Conservation (phyloP, 2,113 vertebrate species). For the Aleadryas rufinucha region DNA sequence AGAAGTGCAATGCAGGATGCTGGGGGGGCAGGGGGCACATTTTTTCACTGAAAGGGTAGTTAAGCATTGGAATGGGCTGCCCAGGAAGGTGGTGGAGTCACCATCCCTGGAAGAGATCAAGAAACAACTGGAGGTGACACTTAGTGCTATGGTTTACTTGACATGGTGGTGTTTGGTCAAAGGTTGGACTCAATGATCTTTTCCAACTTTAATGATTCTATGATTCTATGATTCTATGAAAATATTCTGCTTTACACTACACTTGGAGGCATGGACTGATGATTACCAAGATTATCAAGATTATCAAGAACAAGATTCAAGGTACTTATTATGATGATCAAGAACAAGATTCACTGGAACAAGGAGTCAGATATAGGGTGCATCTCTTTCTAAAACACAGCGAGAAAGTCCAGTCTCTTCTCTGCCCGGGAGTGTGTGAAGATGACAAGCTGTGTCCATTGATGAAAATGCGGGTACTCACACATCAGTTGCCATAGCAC, state of each 20-base stretch:
- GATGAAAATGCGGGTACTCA: not conserved
- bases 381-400: not conserved
- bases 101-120: not conserved
- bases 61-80: not conserved
- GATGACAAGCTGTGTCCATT: not conserved
- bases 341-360: not conserved
- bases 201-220: not conserved
- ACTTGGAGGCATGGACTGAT: not conserved
- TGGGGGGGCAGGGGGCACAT: not conserved
- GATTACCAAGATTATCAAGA: not conserved
- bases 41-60: not conserved
- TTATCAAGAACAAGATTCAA: not conserved
- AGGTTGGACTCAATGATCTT: not conserved
- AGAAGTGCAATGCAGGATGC: not conserved
- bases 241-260: not conserved
- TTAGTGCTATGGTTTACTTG: not conserved
- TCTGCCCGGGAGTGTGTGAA: not conserved
- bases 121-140: not conserved
- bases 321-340: not conserved
- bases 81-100: not conserved
- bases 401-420: not conserved
- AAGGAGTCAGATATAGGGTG: not conserved
- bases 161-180: not conserved
- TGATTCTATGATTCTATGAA: not conserved
- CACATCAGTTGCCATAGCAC: not conserved